These are phyloP conservation scores for Nebria salina DNA, from an alignment of 2,888 invertebrate genomes.

Conservation along the genomic window DNA sequence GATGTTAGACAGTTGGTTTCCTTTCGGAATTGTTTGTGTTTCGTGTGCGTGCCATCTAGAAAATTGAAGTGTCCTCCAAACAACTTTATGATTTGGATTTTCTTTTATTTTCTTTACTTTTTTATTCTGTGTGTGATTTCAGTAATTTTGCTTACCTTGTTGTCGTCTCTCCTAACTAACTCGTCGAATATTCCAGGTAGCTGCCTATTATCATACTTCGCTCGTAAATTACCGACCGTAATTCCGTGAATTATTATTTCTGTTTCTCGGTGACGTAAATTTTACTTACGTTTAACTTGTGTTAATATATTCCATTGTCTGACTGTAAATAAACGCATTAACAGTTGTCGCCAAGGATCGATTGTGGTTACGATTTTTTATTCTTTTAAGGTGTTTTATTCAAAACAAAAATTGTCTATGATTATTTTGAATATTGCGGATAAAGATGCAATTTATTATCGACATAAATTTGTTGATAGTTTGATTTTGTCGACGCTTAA, in stretches of 20 bases:
- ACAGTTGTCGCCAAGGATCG: not conserved
- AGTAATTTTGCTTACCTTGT: not conserved
- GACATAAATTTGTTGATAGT: too few relatives aligned
- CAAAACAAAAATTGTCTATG: too few relatives aligned
- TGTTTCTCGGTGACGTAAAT: not conserved
- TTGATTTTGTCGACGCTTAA: too few relatives aligned
- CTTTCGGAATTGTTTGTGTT: slow-evolving; percentile 35
- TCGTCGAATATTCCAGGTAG: not conserved
- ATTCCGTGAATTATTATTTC: not conserved
- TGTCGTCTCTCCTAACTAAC: not conserved
- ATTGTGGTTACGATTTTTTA: not conserved
- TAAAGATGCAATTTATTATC: too few relatives aligned
- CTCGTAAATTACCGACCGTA: not conserved
- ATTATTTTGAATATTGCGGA: too few relatives aligned
- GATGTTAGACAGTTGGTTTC: slow-evolving; percentile 2
- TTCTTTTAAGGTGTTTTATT: not conserved
- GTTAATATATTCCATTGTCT: not conserved
- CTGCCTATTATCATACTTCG: not conserved
- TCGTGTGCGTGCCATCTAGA: slow-evolving; percentile 30
- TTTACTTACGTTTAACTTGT: not conserved
- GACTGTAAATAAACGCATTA: not conserved
- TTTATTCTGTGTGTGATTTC: not conserved
- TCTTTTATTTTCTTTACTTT: slow-evolving; percentile 6
- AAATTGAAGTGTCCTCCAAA: slow-evolving; percentile 37
- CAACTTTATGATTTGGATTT: slow-evolving; percentile 26